Evolutionary conservation across 2,113 vertebrate genomes (phyloP).

Genomic region (Poeciliopsis retropinna): DNA sequence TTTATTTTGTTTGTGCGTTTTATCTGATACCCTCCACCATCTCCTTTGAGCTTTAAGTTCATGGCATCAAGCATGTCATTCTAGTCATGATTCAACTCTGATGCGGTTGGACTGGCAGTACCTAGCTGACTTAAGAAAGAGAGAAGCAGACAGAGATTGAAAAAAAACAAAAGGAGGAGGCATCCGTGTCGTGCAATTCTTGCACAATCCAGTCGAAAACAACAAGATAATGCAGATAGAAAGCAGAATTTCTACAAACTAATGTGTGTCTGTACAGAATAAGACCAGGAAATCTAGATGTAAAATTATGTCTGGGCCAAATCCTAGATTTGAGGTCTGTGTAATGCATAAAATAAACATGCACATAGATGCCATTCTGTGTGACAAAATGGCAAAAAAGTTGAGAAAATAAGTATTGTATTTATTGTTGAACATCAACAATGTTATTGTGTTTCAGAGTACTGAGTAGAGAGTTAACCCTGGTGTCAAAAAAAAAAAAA

Average conservation of each 20-base stretch:
- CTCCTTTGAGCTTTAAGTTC: neutral
- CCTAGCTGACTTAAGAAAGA: neutral
- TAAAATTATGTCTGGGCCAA: slow-evolving; percentile 1
- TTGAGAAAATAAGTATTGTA: slow-evolving; percentile 6
- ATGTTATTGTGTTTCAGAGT: slow-evolving; percentile 51
- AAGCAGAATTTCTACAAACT: neutral
- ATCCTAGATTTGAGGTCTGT: slow-evolving; percentile 3
- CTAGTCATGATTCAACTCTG: slow-evolving; percentile 7
- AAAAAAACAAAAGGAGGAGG: neutral
- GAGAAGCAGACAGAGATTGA: neutral
- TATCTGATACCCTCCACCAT: neutral
- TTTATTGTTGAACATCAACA: slow-evolving; percentile 40
- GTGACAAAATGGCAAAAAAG: neutral
- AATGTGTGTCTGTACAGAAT: neutral
- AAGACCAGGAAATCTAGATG: slow-evolving; percentile 5
- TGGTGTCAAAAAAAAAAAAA: slow-evolving; percentile 34
- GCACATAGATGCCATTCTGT: neutral
- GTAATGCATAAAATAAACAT: neutral
- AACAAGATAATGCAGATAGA: neutral
- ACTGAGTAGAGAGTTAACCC: slow-evolving; percentile 47
- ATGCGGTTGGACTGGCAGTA: neutral
- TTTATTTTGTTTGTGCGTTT: neutral
- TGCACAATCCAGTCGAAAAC: neutral
- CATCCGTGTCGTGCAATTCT: neutral
- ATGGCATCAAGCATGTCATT: slow-evolving; percentile 9